A percentile compares a stretch with the other conserved stretches of the same genome.
Evolutionary conservation across 2,113 vertebrate species (phyloP).

Genomic region (Otolemur garnettii): DNA sequence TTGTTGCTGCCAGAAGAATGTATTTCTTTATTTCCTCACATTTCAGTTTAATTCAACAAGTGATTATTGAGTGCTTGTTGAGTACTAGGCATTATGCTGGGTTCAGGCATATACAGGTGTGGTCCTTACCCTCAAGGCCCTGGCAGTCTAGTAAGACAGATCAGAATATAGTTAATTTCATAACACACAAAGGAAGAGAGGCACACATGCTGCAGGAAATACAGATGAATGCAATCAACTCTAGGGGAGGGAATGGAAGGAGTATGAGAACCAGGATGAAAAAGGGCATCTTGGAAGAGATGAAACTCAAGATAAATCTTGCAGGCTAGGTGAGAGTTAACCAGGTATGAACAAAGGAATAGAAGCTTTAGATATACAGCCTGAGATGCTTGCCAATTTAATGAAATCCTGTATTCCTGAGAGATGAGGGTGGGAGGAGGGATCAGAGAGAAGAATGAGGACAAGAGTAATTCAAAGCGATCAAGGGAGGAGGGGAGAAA

Average conservation of each 20-base stretch:
- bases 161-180: slow-evolving; percentile 22
- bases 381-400: neutral
- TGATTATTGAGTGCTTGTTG: neutral
- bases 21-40: neutral
- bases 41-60: slow-evolving; percentile 4
- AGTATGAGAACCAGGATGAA: neutral
- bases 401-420: neutral
- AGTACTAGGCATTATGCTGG: neutral
- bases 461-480: neutral
- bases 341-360: neutral
- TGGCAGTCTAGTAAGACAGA: neutral
- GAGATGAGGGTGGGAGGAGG: neutral
- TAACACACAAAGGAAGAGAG: neutral
- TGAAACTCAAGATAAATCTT: neutral
- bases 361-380: neutral
- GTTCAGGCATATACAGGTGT: neutral
- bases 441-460: neutral
- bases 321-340: neutral
- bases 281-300: slow-evolving; percentile 17
- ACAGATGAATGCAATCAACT: neutral
- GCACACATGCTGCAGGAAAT: neutral
- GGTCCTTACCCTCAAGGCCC: neutral
- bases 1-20: neutral
- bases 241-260: neutral
- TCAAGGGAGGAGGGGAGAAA: neutral